Percentiles rank a stretch among this genome's conserved stretches.
These are phyloP conservation scores for Trematomus loennbergii DNA, from an alignment of 2,113 vertebrate genomes.

Conservation along the genomic window DNA sequence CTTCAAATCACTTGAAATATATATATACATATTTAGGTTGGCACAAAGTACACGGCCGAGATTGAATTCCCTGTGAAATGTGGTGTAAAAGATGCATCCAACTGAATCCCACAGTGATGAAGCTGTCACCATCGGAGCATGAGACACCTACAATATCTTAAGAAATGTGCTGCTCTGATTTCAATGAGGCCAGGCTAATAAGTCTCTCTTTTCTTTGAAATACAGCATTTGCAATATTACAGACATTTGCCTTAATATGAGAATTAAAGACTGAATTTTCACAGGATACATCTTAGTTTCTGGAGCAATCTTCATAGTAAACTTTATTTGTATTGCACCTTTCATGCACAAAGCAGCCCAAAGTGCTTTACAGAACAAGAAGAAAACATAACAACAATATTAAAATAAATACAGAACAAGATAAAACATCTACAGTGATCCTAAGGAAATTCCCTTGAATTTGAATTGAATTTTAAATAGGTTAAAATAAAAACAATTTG, in stretches of 20 bases:
- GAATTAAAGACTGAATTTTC: conserved; percentile 41
- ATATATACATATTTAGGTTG: conserved; percentile 21
- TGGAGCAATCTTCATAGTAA: neutral
- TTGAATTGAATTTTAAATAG: too few relatives aligned
- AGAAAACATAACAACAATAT: too few relatives aligned
- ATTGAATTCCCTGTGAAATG: conserved; percentile 40
- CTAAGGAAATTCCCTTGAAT: too few relatives aligned
- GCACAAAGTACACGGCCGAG: conserved; percentile 27
- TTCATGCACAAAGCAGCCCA: too few relatives aligned
- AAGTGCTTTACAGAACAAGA: too few relatives aligned
- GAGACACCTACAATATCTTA: conserved; percentile 44
- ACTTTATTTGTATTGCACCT: too few relatives aligned
- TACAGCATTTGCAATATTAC: conserved; percentile 49
- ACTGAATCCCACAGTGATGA: conserved; percentile 26
- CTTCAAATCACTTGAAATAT: conserved; percentile 28
- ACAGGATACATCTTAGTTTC: conserved; percentile 13
- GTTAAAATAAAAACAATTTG: too few relatives aligned
- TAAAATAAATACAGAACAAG: too few relatives aligned
- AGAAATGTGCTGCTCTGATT: conserved; percentile 50
- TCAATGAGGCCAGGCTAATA: conserved; percentile 33
- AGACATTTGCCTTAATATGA: conserved; percentile 34
- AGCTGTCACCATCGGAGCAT: conserved; percentile 36
- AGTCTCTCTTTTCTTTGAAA: conserved; percentile 30
- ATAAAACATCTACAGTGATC: too few relatives aligned
- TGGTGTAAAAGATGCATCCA: conserved; percentile 28